Evolutionary conservation across 1,140 invertebrate species (phyloP), one percentile per base, ranked within the genome.

Genomic region (Nasonia longicornis): DNA sequence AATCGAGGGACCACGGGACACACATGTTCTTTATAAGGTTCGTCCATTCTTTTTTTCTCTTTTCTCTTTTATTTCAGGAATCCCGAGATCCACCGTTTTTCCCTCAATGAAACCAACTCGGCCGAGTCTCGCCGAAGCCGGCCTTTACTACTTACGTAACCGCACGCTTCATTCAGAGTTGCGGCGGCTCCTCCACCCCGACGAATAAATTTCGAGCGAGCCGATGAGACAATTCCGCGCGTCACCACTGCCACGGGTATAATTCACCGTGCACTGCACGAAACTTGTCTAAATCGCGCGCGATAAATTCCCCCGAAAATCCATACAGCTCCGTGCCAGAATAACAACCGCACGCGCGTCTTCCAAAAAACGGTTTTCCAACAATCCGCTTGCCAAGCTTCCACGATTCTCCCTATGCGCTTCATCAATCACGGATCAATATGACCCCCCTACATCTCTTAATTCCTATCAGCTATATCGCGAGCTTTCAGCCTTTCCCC

Each of bases 21-120:
- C 89, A 89, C 89, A 89, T 89, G 89, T 89, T 89, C 88, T 84
- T 89, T 89, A 89, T 89, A 89, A 89, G 89, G 89, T 89, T 80
- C 6, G 31, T 38, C 1, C 58, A 64, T 76, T 16, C 16, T 6
- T 77, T 66, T n/a, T 45, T 38, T 22, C 4, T 2, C 26, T 77
- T 20, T n/a, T 26, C 29, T 26, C 45, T 26, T 3, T 22, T 3
- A 20, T 45, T 45, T 45, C 11, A 73, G 16, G 3, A 72, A 14
- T 11, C 7, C 6, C 11, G 22, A 42, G 4, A 38, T 1, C 26
- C 26, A 26, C 26, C 35, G 4, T 72, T 71, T 71, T 71, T 29
- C 12, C 29, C 7, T 70, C 6, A 64, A 64, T 22, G 16, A 64
- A 64, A 64, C 2, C 10, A 26, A 26, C 1, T 14, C 12, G 45